Base-by-base conservation (phyloP, 2,888 invertebrate genomes). In the Polyommatus icarus region DNA sequence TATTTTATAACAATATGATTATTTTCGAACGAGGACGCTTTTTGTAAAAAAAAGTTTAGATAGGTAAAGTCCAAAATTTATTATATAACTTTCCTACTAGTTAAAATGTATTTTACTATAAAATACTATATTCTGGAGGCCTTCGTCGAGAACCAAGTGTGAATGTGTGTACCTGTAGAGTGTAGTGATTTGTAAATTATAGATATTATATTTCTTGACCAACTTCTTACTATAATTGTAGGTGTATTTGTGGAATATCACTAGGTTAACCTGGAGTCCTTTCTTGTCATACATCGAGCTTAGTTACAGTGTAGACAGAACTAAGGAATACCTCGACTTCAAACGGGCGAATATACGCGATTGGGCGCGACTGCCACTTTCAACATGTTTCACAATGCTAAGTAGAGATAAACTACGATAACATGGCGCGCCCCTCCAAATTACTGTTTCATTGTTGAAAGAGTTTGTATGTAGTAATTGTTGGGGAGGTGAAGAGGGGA, bases 111-210 rank as follows among this genome's bases (percentile, higher is more conserved):
- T 83, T 88, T 88, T 90, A 87, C 87, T 88, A 88, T 83, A 85
- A 79, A 82, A 89, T 89, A 89, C 85, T 89, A 82, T 67, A 32
- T 67, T 89, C 88, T 87, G 88, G 93, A 91, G 92, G 92, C 93
- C 93, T 93, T 93, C 88, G 88, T 88, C 88, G 87, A 86, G 83
- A 91, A 88, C 86, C 83, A 78, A 78, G 79, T 77, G 81, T 85
- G 76, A 20, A 76, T 80, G 76, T n/a, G 71, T 76, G 78, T 75
- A 78, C 76, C 72, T 46, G 46, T 46, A 36, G 36, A 36, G 36
- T 72, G 78, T 78, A 61, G 78, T 61, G 71, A 50, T 75, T 76
- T 75, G 24, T 67, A 72, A 80, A 81, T 72, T 77, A 20, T 79
- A 76, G 79, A 61, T 81, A 82, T 12, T 77, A 83, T 88, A 88